These are phyloP conservation scores for Huso huso DNA, from an alignment of 2,797 vertebrate species.

Conservation along the genomic window DNA sequence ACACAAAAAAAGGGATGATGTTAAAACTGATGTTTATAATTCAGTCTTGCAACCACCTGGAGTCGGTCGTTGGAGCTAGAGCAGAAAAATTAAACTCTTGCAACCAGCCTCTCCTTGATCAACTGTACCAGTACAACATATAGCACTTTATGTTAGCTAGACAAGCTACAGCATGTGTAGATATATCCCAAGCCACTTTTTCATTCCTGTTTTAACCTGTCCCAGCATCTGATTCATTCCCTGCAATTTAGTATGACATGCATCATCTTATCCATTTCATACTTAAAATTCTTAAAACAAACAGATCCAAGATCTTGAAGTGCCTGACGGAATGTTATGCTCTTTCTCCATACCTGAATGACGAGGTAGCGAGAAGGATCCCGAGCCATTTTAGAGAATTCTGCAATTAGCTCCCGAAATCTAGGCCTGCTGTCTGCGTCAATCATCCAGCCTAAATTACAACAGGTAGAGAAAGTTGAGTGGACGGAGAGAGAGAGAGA, in stretches of 20 bases:
- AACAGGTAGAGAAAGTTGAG: not conserved
- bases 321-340: not conserved
- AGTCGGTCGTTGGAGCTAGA: not conserved
- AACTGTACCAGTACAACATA: not conserved
- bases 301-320: not conserved
- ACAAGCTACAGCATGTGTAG: not conserved
- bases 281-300: not conserved
- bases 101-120: not conserved
- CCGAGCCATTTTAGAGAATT: slow-evolving; percentile 88
- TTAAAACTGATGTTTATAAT: not conserved
- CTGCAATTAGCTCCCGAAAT: slow-evolving; percentile 76
- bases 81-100: not conserved
- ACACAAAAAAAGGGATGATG: not conserved
- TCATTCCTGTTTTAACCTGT: too few relatives aligned
- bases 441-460: slow-evolving; percentile 87
- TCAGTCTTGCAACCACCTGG: not conserved
- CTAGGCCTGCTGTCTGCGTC: slow-evolving; percentile 82
- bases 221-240: too few relatives aligned
- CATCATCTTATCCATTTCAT: not conserved
- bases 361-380: slow-evolving; percentile 87
- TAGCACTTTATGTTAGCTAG: not conserved
- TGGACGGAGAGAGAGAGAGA: not conserved
- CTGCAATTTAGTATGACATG: too few relatives aligned
- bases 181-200: too few relatives aligned
- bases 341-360: slow-evolving; percentile 66